A percentile compares a stretch with the other conserved stretches of the same genome.
Conservation (phyloP, 2,888 invertebrate genomes). For the Brachyptera putata region DNA sequence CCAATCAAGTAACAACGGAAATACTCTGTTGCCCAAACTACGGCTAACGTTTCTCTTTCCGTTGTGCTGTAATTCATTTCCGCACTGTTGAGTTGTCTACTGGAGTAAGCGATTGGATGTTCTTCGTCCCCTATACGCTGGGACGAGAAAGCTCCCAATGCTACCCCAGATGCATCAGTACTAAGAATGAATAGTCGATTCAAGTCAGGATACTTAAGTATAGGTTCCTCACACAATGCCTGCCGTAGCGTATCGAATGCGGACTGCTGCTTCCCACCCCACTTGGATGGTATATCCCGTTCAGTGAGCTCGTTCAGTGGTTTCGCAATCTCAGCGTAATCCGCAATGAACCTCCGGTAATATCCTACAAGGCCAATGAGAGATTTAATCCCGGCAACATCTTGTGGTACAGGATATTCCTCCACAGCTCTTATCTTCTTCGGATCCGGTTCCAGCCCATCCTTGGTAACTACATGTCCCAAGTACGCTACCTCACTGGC, state of each 20-base stretch:
- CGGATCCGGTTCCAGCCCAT: conserved; percentile 36
- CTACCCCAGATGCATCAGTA: conserved; percentile 35
- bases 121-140: conserved; percentile 32
- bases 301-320: conserved; percentile 36
- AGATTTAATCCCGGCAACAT: conserved; percentile 30
- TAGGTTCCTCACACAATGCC: conserved; percentile 29
- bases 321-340: conserved; percentile 35
- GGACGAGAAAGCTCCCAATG: conserved; percentile 36
- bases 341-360: conserved; percentile 37
- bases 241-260: conserved; percentile 31
- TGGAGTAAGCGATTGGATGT: conserved; percentile 32
- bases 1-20: conserved; percentile 40
- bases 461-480: conserved; percentile 35
- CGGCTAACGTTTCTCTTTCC: conserved; percentile 34
- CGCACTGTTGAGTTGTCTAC: conserved; percentile 30
- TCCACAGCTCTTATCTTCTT: conserved; percentile 34
- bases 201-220: conserved; percentile 35
- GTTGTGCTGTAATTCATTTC: conserved; percentile 32
- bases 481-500: conserved; percentile 33
- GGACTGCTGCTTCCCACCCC: conserved; percentile 29
- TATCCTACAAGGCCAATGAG: conserved; percentile 39
- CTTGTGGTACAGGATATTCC: conserved; percentile 31
- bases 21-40: too few relatives aligned
- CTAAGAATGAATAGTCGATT: conserved; percentile 32
- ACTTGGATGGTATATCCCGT: conserved; percentile 33